Evolutionary conservation across 2,113 vertebrate genomes (phyloP).

Genomic region (Pituophis catenifer): DNA sequence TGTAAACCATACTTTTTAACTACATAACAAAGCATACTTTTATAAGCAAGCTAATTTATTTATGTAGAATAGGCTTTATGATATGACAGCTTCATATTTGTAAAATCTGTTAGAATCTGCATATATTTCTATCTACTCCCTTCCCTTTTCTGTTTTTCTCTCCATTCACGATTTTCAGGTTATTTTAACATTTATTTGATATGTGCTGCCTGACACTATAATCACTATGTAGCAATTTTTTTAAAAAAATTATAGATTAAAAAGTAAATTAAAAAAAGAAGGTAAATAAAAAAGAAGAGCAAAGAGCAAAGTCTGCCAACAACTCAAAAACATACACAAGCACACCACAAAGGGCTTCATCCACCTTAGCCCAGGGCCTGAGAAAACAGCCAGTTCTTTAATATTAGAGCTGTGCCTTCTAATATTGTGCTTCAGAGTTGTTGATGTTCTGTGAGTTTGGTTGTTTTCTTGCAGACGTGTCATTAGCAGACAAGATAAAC

Average conservation of each 20-base stretch:
- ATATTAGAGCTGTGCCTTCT: neutral
- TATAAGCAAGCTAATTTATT: neutral
- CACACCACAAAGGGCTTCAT: neutral
- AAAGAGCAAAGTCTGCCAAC: neutral
- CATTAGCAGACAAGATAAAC: neutral
- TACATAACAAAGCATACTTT: neutral
- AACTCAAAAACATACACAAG: neutral
- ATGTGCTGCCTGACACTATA: neutral
- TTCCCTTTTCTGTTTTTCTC: neutral
- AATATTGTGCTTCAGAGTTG: neutral
- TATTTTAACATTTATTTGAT: neutral
- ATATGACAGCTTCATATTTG: neutral
- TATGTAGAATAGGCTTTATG: neutral
- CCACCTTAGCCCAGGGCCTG: neutral
- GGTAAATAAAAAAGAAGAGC: neutral
- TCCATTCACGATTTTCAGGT: neutral
- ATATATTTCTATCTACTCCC: neutral
- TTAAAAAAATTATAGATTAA: neutral
- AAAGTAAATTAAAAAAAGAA: neutral
- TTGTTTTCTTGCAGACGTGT: neutral
- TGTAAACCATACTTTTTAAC: neutral
- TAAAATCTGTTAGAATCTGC: neutral
- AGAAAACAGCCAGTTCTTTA: neutral
- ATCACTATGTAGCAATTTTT: neutral
- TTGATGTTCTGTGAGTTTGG: neutral